Base-by-base conservation (phyloP, 2,888 invertebrate species). In the Ectropis crepuscularia region DNA sequence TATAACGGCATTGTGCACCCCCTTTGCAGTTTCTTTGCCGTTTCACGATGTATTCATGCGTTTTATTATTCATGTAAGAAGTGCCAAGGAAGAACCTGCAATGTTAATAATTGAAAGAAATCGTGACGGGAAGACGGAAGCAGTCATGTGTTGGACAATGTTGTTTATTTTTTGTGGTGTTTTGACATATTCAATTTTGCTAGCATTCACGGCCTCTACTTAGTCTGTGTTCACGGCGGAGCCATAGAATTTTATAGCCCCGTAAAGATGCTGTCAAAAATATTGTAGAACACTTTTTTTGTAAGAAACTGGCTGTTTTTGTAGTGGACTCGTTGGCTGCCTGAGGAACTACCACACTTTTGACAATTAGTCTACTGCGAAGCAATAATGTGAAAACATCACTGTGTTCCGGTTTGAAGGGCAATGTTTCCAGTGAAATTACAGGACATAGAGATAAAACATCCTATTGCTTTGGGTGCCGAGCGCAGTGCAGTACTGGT, bases 51-150 rank as follows among this genome's bases (percentile, higher is more conserved):
- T 87, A 85, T 90, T 86, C 87, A 81, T 78, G 78, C 77, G 77
- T 87, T 91, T 87, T 90, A 91, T 91, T 91, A 91, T 91, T 90
- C 87, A 90, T 88, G 83, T 83, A 85, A 88, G 84, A 83, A 86
- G 86, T 79, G 84, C 85, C 86, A 82, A 81, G 87, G 78, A 83
- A 80, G 81, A 82, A 87, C 78, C 80, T 80, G 81, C 83, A 82
- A 86, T 85, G 86, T 89, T 86, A 91, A 91, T 90, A 90, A 90
- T 91, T 90, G 88, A 91, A 80, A 77, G 82, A 83, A 80, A 81
- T 83, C 83, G 83, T 85, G 87, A 87, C 85, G 82, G 78, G 76
- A 74, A 73, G 81, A 75, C 72, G 74, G 74, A 69, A 77, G 72
- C 73, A 77, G 77, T 77, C 73, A 77, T 74, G 75, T 69, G 67